Percentiles rank a stretch among this genome's conserved stretches.
These are phyloP conservation scores for Xestoiulus laeticollis DNA, from an alignment of 2,888 invertebrate genomes.

Conservation along the genomic window DNA sequence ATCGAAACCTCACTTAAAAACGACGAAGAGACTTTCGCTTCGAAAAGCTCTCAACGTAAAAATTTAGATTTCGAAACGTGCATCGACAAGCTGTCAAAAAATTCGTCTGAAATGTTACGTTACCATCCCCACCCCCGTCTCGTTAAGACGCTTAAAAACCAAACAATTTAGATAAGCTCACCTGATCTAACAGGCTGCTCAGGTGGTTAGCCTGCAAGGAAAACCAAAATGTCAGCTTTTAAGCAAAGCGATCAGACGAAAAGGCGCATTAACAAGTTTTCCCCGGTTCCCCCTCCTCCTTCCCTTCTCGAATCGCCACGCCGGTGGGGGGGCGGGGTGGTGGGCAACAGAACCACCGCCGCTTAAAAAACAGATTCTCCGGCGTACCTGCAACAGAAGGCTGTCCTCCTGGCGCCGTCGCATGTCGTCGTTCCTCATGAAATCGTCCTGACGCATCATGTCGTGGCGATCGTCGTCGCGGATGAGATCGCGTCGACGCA, in stretches of 20 bases:
- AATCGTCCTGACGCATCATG: conserved; percentile 80
- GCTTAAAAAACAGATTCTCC: too few species aligned
- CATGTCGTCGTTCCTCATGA: conserved; percentile 73
- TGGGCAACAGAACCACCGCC: too few species aligned
- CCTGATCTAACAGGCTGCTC: conserved; percentile 72
- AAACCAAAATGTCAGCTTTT: conserved; percentile 39
- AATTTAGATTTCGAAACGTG: too few species aligned
- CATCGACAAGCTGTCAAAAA: background rate
- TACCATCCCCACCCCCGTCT: too few species aligned
- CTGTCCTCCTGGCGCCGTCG: conserved; percentile 77
- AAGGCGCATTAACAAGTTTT: background rate
- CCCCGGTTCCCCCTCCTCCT: background rate
- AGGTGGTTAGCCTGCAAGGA: conserved; percentile 65
- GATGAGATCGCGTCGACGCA: conserved; percentile 71
- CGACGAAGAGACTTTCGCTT: background rate
- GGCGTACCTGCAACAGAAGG: conserved; percentile 79
- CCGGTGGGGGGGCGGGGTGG: too few species aligned
- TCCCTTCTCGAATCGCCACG: background rate
- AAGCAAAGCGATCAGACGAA: background rate
- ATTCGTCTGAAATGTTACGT: background rate
- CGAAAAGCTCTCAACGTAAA: background rate
- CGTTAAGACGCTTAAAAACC: background rate
- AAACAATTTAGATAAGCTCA: conserved; percentile 36
- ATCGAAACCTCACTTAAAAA: too few species aligned
- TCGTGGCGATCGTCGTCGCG: conserved; percentile 81